Conservation (phyloP, 2,797 vertebrate genomes). For the Rousettus madagascariensis region DNA sequence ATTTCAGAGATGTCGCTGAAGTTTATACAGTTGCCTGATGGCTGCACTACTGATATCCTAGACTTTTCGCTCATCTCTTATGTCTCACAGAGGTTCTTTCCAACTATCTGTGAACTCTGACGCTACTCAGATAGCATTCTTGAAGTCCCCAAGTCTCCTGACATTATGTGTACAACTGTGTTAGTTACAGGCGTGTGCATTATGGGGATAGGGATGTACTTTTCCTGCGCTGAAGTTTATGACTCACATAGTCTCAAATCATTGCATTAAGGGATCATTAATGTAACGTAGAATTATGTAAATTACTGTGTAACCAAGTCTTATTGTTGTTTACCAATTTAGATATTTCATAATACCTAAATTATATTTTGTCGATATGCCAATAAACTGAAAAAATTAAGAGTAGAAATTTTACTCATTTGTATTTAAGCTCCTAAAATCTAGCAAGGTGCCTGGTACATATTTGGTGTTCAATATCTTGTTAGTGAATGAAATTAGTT, state of each 20-base stretch:
- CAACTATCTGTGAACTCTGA: neutral
- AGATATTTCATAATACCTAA: neutral
- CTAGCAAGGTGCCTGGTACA: neutral
- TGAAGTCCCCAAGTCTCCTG: neutral
- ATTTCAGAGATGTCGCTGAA: neutral
- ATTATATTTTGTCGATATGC: neutral
- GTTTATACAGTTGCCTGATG: neutral
- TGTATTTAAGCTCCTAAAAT: conserved; percentile 29
- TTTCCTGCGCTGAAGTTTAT: neutral
- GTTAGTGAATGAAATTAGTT: neutral
- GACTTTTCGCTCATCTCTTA: neutral
- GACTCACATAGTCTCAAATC: neutral
- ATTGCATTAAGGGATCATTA: neutral
- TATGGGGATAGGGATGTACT: too few species aligned
- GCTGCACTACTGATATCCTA: too few species aligned
- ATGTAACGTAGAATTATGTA: neutral
- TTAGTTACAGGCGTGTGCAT: neutral
- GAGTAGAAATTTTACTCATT: neutral
- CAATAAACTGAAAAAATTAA: neutral
- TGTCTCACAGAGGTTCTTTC: neutral
- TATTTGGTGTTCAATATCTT: neutral
- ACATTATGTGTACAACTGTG: accelerated
- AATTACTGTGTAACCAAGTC: neutral
- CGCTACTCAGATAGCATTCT: neutral
- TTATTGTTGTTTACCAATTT: neutral